Base-by-base conservation (phyloP, 2,888 invertebrate species). In the Hypomecis punctinalis region DNA sequence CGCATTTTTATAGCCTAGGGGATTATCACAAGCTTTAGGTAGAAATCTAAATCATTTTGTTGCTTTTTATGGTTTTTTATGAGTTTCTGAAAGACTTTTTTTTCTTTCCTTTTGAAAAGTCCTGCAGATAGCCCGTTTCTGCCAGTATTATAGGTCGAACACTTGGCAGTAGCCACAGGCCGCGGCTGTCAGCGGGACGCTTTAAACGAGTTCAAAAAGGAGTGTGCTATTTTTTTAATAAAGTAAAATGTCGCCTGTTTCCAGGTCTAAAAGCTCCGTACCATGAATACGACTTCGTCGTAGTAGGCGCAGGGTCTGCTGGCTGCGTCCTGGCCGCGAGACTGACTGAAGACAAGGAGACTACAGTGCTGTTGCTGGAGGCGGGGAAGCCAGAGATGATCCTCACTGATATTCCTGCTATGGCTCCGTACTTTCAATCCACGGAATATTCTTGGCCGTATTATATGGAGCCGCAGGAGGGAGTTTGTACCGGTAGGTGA, bases 361-460 rank as follows among this genome's bases (percentile, higher is more conserved):
- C 83, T 60, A 88, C 85, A 0, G 93, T 94, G 0, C 77, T 94
- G 11, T 76, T 90, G 13, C 67, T 90, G 46, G 90, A 90, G 70
- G 85, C 84, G 9, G 90, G 90, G 8, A 88, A 84, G 49, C 86
- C 93, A 6, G 94, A 94, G 76, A 91, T 89, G 79, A 72, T 93
- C 35, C 74, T 94, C 1, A 94, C 94, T 2, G 94, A 95, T 63
- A 82, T 95, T 5, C 95, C 95, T 0, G 82, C 92, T 0, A 62
- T 95, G 59, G 94, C 94, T 0, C 91, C 94, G 0, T 94, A 93
- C 77, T 93, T 95, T 55, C 95, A 95, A 73, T 81, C 94, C 47
- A 94, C 95, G 0, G 94, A 94, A 48, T 95, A 95, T 76, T 94
- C 96, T 70, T 97, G 96, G 96, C 94, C 94, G 52, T 96, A 96